These are phyloP conservation scores for Zaprionus lineosus DNA, from an alignment of 2,888 invertebrate species.

Conservation along the genomic window DNA sequence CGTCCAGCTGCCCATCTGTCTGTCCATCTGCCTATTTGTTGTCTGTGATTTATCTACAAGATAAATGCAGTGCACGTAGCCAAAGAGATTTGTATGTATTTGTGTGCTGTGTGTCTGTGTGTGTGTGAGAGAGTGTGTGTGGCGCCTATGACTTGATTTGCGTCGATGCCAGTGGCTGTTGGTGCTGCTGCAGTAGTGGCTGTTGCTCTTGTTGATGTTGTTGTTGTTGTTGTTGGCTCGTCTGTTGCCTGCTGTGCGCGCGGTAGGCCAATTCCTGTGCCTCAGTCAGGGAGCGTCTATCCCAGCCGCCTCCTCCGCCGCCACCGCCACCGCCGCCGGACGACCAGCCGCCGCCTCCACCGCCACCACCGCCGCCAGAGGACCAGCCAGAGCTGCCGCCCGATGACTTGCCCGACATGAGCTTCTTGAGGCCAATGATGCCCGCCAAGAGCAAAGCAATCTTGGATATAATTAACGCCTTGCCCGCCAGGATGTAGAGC, in stretches of 20 bases:
- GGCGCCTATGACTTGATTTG: conserved; percentile 58
- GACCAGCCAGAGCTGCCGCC: conserved; percentile 81
- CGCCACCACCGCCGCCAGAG: conserved; percentile 73
- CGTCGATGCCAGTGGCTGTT: conserved; percentile 37
- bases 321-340: conserved; percentile 83
- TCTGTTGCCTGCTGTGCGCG: conserved; percentile 84
- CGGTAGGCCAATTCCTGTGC: conserved; percentile 89
- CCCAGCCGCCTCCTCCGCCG: conserved; percentile 88
- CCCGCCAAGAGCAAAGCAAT: conserved; percentile 91
- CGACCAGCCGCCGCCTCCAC: conserved; percentile 84
- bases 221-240: conserved; percentile 53
- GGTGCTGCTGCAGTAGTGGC: conserved; percentile 37
- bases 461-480: conserved; percentile 91
- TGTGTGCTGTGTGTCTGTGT: conserved; percentile 13
- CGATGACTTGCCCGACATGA: conserved; percentile 87
- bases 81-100: conserved; percentile 30
- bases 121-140: no score
- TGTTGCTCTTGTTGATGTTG: conserved; percentile 47
- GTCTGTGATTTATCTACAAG: conserved; percentile 72
- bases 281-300: conserved; percentile 86
- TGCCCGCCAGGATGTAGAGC: conserved; percentile 91
- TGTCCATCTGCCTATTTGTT: conserved; percentile 13
- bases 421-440: conserved; percentile 92
- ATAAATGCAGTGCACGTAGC: conserved; percentile 69
- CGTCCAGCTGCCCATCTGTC: no score